Percentiles rank a stretch among this genome's conserved stretches.
Conservation (phyloP, 2,888 invertebrate species). For the Archips xylosteana region DNA sequence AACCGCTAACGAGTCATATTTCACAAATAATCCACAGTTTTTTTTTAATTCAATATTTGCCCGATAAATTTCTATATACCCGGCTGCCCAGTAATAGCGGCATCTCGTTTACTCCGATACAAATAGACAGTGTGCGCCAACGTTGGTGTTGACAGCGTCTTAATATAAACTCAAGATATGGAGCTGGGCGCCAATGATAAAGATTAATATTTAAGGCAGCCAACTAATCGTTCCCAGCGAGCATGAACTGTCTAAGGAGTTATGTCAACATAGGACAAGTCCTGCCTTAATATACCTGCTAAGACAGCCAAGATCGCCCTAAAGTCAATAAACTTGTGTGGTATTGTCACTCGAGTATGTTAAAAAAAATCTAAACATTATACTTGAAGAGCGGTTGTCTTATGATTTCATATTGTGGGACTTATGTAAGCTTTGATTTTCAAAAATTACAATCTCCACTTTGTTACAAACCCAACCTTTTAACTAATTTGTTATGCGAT, state of each 20-base stretch:
- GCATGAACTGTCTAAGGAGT: conserved; percentile 25
- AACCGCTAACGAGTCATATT: too few relatives aligned
- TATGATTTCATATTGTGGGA: not conserved
- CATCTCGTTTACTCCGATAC: too few relatives aligned
- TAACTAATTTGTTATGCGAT: conserved; percentile 53
- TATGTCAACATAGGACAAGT: conserved; percentile 31
- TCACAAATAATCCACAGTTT: too few relatives aligned
- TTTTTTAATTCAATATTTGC: too few relatives aligned
- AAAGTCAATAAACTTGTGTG: conserved; percentile 4
- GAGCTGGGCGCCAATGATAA: too few relatives aligned
- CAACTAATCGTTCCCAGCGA: not conserved
- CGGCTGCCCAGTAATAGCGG: too few relatives aligned
- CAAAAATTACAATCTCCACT: conserved; percentile 7
- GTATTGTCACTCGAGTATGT: not conserved
- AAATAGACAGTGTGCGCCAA: too few relatives aligned
- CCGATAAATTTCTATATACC: too few relatives aligned
- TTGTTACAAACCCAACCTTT: conserved; percentile 7
- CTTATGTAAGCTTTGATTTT: not conserved
- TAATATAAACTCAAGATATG: too few relatives aligned
- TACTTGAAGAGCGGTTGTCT: conserved; percentile 1
- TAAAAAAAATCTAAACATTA: not conserved
- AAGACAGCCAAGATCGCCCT: not conserved
- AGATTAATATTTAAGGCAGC: too few relatives aligned
- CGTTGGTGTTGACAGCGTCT: too few relatives aligned
- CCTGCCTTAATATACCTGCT: not conserved